Evolutionary conservation across 2,797 vertebrate genomes (phyloP), one percentile per base, ranked within the genome.

Genomic region (Typhlichthys subterraneus): DNA sequence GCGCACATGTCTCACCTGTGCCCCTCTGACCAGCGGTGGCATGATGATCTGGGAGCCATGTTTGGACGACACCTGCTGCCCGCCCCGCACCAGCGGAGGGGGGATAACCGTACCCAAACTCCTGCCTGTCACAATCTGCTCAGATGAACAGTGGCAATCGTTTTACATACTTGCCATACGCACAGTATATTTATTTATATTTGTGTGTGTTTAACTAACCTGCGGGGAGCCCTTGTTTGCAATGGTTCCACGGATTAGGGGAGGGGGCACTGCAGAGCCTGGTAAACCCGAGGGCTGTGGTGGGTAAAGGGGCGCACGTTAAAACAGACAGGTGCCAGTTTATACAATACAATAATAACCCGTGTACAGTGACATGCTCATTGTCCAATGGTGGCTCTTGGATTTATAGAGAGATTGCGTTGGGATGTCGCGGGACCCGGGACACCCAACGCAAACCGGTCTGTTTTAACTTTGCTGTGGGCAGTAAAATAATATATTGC

Each of bases 21-120:
- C 95, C 56, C 97, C 97, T 86, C 96, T 89, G 72, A 98, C 95
- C n/a, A 99, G 89, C 1, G 96, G 96, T 0, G 97, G 97, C 97
- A 99, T 97, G 58, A 97, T 95, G 64, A 97, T 94, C 82, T 98
- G 96, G 0, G 94, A 89, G 81, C 57, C 94, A 82, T 95, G 82
- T 71, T 98, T 98, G 12, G 95, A 91, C 0, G 90, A 91, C 3
- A 86, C 31, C 75, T 95, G 94, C 76, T 96, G 97, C 5, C 95
- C 96, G 2, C 96, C 96, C 4, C 97, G 93, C 63, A 98, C 94
- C 88, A 99, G 82, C 0, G 97, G 97, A 0, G 97, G 97, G 5
- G 96, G 97, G 65, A 98, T 95, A 60, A 96, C 94, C 0, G 94
- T 91, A 76, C 95, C 92, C 0, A 94, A 92, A 55, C 94, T 90